Conservation (phyloP, 2,888 invertebrate genomes). For the Slavum lentiscoides region DNA sequence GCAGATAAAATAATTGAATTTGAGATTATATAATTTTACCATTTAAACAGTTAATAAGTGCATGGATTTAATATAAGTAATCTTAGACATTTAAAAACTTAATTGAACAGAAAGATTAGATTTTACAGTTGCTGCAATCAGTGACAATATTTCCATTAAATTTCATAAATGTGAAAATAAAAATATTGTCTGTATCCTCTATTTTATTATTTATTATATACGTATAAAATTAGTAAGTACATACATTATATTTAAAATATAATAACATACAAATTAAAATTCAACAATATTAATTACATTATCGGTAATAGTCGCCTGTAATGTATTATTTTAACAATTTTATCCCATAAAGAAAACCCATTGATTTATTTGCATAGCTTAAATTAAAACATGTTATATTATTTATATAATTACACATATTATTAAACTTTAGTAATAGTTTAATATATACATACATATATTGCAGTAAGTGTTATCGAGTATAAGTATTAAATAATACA, state of each 20-base stretch:
- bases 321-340: too few species aligned
- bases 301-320: too few species aligned
- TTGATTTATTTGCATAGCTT: too few species aligned
- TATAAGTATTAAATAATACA: too few species aligned
- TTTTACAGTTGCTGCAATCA: not conserved
- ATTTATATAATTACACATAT: too few species aligned
- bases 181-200: not conserved
- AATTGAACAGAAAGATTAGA: constrained; percentile 9
- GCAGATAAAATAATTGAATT: constrained; percentile 36
- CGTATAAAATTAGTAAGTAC: constrained; percentile 19
- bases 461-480: too few species aligned
- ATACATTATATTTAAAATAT: not conserved
- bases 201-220: constrained; percentile 3
- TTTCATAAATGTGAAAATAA: constrained; percentile 2
- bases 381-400: too few species aligned
- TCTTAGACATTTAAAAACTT: constrained; percentile 20
- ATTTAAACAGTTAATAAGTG: constrained; percentile 35
- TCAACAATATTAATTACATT: too few species aligned
- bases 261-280: not conserved
- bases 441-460: too few species aligned
- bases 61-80: constrained; percentile 1
- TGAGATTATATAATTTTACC: constrained; percentile 38
- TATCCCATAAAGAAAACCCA: too few species aligned
- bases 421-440: too few species aligned
- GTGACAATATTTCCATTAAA: constrained; percentile 3